Evolutionary conservation across 2,888 invertebrate species (phyloP).

Genomic region (Catocala sponsa): DNA sequence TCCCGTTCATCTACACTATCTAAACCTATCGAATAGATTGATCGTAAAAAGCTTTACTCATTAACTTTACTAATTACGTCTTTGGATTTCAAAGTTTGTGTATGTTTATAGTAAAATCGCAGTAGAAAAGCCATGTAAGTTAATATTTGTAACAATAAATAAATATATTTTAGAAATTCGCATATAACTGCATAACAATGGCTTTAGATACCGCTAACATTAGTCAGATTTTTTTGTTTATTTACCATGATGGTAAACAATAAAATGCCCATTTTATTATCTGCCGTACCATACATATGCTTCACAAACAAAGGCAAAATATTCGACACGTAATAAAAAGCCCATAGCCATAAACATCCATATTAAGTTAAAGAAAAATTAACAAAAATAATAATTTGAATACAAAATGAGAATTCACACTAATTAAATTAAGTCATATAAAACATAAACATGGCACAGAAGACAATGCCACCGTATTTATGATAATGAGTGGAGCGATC

Average conservation of each 20-base stretch:
- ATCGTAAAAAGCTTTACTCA: slow-evolving; percentile 71
- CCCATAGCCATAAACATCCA: slow-evolving; percentile 9
- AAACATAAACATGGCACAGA: slow-evolving; percentile 56
- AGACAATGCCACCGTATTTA: slow-evolving; percentile 67
- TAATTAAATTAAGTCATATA: slow-evolving; percentile 59
- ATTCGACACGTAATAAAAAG: not conserved
- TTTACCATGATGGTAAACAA: no score
- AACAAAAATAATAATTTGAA: slow-evolving; percentile 31
- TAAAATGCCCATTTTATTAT: not conserved
- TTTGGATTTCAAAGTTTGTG: slow-evolving; percentile 22
- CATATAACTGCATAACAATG: no score
- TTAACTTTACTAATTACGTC: slow-evolving; percentile 61
- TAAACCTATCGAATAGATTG: slow-evolving; percentile 82
- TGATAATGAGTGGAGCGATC: slow-evolving; percentile 62
- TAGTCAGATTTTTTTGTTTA: no score
- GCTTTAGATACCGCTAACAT: no score
- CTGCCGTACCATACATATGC: not conserved
- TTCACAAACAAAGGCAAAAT: not conserved
- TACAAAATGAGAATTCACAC: slow-evolving; percentile 39
- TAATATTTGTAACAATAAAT: slow-evolving; percentile 1
- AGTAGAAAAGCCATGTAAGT: not conserved
- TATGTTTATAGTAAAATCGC: slow-evolving; percentile 9
- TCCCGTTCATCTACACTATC: slow-evolving; percentile 70
- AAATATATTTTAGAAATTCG: not conserved
- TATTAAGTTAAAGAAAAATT: slow-evolving; percentile 16